Evolutionary conservation across 64 coral and sea anemone species (phyloP), one percentile per base, ranked within the genome.

Genomic region (Pocillopora damicornis): DNA sequence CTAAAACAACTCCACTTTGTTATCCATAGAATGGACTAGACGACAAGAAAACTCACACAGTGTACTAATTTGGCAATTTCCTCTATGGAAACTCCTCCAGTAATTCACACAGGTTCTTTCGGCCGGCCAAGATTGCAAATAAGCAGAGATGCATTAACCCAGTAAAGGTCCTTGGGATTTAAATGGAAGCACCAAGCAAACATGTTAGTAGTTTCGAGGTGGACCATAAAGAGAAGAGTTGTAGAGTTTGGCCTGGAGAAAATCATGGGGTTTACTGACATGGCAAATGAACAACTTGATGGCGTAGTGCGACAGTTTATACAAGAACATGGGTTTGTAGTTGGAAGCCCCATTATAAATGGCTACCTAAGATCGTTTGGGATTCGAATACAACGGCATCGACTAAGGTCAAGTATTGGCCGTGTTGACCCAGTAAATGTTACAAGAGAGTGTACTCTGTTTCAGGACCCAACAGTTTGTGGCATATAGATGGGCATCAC

Each of bases 161-260:
- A 69, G 15, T 69, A 11, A 23, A 69, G 66, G 66, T 69, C 66
- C 66, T 23, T 69, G 66, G 42, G 42, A 51, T 51, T 51, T 51
- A 4, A 51, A 51, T 93, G 92, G 91, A 89, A 89, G 78, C 60
- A 89, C 59, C 89, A 85, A 60, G 86, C 91, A 35, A 14, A 88
- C 61, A 76, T 93, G 61, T 88, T 93, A 14, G 74, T 93, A 16
- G 87, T 89, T 59, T 93, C 87, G 16, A 88, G 87, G 18, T 93
- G 91, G 75, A 93, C 91, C 59, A 60, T 89, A 88, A 77, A 78
- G 62, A 59, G 87, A 42, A 38, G 87, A 13, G 91, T 89, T 13
- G 75, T 72, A 15, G 91, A 92, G 74, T 87, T 80, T 82, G 67
- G 91, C 42, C 81, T 88, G 63, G 64, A 72, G 11, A 61, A 88